Evolutionary conservation across 2,113 vertebrate genomes (phyloP).

Genomic region (Cyanoliseus patagonus): DNA sequence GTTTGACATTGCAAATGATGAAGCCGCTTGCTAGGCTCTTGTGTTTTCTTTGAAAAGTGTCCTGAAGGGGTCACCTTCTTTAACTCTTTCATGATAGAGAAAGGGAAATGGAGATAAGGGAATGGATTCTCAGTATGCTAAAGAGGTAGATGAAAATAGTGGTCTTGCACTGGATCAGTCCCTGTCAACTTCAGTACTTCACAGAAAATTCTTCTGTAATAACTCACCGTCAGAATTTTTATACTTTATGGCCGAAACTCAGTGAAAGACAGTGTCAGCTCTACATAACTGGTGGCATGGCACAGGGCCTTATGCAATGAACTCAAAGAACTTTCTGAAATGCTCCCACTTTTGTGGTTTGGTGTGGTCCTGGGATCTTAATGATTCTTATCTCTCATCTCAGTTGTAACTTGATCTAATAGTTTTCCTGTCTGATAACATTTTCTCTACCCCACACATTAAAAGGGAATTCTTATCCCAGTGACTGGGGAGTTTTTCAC

Average conservation of each 20-base stretch:
- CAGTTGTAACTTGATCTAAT: background rate
- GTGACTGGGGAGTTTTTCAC: background rate
- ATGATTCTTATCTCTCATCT: background rate
- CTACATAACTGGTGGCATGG: background rate
- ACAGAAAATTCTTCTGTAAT: background rate
- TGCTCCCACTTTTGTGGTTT: background rate
- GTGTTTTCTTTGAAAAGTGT: background rate
- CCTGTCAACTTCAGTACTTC: background rate
- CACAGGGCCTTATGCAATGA: background rate
- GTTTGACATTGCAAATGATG: background rate
- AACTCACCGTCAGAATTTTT: background rate
- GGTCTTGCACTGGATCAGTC: background rate
- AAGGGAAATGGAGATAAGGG: background rate
- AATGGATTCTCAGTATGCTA: background rate
- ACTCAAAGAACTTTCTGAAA: background rate
- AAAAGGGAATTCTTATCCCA: background rate
- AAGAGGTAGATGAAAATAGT: background rate
- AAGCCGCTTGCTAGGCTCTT: background rate
- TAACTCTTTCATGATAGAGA: background rate
- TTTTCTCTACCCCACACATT: background rate
- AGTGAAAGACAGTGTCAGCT: background rate
- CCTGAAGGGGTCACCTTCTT: background rate
- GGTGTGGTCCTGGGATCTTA: background rate
- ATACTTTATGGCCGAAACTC: background rate
- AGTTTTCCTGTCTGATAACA: background rate